phyloP scores from a whole-genome alignment of 2,113 vertebrate genomes.

The Brienomyrus brachyistius region DNA sequence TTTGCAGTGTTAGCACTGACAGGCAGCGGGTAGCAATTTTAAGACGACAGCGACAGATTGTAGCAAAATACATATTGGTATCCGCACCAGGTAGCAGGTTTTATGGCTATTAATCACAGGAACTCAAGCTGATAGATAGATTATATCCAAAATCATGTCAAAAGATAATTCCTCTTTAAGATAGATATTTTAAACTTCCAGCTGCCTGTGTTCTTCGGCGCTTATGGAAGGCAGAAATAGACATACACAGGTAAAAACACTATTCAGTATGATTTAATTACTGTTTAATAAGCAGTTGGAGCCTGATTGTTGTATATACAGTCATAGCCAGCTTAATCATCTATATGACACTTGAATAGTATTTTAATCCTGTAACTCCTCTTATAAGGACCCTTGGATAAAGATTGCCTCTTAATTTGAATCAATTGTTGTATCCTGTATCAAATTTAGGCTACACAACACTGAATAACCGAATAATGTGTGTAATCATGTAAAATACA shows the following conservation, averaged over 20 bases:
- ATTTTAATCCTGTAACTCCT: not conserved
- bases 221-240: not conserved
- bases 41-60: not conserved
- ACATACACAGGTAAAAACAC: not conserved
- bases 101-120: not conserved
- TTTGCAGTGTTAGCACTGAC: not conserved
- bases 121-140: not conserved
- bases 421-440: not conserved
- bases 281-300: not conserved
- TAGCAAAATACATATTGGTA: not conserved
- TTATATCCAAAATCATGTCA: not conserved
- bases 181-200: not conserved
- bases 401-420: not conserved
- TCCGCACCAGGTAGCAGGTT: not conserved
- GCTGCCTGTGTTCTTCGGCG: not conserved
- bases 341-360: not conserved
- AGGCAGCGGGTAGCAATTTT: not conserved
- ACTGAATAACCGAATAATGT: not conserved
- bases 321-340: not conserved
- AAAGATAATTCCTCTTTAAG: not conserved
- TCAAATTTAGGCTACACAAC: not conserved
- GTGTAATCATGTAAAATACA: not conserved
- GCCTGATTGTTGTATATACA: not conserved
- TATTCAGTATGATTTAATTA: not conserved
- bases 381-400: not conserved